Evolutionary conservation across 1,140 invertebrate genomes (phyloP), one percentile per base, ranked within the genome.

Genomic region (Drosophila sp.): DNA sequence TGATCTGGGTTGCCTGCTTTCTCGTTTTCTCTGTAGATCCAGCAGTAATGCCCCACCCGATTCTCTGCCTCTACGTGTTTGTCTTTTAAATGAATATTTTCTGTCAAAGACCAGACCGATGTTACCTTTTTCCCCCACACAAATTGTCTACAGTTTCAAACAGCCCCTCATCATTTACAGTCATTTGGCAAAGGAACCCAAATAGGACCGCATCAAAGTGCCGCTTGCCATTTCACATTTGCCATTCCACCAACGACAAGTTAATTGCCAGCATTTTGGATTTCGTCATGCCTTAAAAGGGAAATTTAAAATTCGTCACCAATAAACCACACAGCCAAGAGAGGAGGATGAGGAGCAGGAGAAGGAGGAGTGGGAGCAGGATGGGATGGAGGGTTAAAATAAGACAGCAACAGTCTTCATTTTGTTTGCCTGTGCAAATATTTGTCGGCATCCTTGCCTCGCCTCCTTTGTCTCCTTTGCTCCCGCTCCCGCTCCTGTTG

Each of bases 231-330:
- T 4, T 41, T 40, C 17, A 10, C 33, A 25, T 60, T 60, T 40
- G 35, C 38, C 60, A 61, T 61, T 35, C 56, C 17, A 50, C 25
- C 23, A 58, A 38, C 23, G 30, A 40, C 62, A 65, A 65, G 47
- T 65, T 40, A 65, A 65, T 65, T 65, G 62, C 62, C 62, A 40
- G 47, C 50, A 40, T 55, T 65, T 65, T 55, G 44, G 47, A 33
- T 65, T 65, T 47, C 30, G 27, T 61, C 27, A 50, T 61, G 35
- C 60, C 17, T 10, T 23, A 41, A 35, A 60, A 60, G 33, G 33
- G 56, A 35, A 30, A 60, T 60, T 60, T 29, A 23, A 57, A 41
- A 60, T 60, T 41, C 25, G 35, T n/a, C 27, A 44, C 25, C 25
- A 44, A 40, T 29, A 61, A 10, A 50, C 44, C 60, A 44, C 17